These are phyloP conservation scores for Apis mellifera DNA, from an alignment of 1,140 invertebrate genomes.

Conservation along the genomic window DNA sequence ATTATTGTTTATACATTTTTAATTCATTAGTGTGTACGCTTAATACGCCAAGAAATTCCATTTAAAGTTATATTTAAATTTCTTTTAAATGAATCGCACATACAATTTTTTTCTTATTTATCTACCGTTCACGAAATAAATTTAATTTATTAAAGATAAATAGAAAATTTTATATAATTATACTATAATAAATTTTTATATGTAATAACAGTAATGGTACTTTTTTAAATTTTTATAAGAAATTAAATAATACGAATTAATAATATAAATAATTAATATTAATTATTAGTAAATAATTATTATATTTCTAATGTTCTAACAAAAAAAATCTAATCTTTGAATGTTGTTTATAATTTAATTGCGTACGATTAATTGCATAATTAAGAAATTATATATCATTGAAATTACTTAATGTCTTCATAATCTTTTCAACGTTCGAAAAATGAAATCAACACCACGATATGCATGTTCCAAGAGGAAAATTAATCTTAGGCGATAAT, in stretches of 20 bases:
- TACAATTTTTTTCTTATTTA: not conserved
- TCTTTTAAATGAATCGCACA: too few species aligned
- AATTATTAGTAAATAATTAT: too few species aligned
- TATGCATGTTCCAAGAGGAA: conserved; percentile 40
- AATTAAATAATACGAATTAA: too few species aligned
- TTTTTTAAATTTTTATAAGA: too few species aligned
- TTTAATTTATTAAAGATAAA: not conserved
- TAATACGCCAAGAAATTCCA: not conserved
- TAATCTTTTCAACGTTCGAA: conserved; percentile 34
- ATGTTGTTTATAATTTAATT: not conserved
- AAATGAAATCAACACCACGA: conserved; percentile 9
- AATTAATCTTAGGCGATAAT: conserved; percentile 75
- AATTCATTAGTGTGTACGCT: not conserved
- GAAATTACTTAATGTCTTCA: conserved; percentile 13
- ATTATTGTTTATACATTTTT: conserved; percentile 8
- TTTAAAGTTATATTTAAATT: not conserved
- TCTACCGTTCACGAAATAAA: not conserved
- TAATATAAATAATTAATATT: too few species aligned
- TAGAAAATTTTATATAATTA: not conserved
- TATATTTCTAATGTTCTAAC: too few species aligned
- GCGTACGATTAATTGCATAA: too few species aligned
- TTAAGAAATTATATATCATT: conserved; percentile 22
- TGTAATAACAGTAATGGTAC: not conserved
- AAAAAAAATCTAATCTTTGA: conserved; percentile 32
- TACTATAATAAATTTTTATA: not conserved